These are phyloP conservation scores for Platerodrilus igneus DNA, from an alignment of 2,888 invertebrate genomes.

Conservation along the genomic window DNA sequence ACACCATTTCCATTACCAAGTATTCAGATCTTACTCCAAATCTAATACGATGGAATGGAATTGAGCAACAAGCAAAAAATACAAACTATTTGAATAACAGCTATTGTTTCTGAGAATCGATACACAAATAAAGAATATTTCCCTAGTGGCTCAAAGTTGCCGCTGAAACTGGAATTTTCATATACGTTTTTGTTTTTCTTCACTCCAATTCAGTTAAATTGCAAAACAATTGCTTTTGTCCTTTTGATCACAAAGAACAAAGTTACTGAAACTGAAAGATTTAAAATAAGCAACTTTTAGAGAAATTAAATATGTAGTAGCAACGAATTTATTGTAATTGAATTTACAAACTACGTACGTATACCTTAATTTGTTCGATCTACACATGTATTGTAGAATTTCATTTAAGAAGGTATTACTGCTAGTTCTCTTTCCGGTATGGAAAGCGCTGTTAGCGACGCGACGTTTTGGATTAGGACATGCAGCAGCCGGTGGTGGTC, in stretches of 20 bases:
- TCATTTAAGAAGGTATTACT: slow-evolving; percentile 18
- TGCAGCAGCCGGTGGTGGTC: slow-evolving; percentile 21
- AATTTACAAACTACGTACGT: slow-evolving; percentile 20
- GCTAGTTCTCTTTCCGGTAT: slow-evolving; percentile 14
- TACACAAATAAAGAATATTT: slow-evolving; percentile 23
- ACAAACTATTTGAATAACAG: background rate
- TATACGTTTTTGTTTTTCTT: slow-evolving; percentile 16
- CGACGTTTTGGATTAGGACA: slow-evolving; percentile 15
- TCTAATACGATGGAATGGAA: too few species aligned
- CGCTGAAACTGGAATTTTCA: slow-evolving; percentile 16
- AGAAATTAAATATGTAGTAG: background rate
- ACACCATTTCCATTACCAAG: too few species aligned
- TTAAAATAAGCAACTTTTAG: slow-evolving; percentile 9
- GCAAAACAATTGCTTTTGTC: slow-evolving; percentile 16
- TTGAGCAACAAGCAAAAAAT: slow-evolving; percentile 6
- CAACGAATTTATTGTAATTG: slow-evolving; percentile 19
- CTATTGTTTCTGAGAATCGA: slow-evolving; percentile 15
- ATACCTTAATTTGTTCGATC: slow-evolving; percentile 21
- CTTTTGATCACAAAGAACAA: slow-evolving; percentile 6
- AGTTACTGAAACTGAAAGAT: slow-evolving; percentile 10
- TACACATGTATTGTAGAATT: slow-evolving; percentile 21
- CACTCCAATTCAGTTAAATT: slow-evolving; percentile 16
- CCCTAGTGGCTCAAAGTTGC: slow-evolving; percentile 14
- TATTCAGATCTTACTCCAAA: too few species aligned
- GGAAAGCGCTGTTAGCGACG: slow-evolving; percentile 9